phyloP scores from a whole-genome alignment of 2,113 vertebrate species.

The Mesembrinibis cayennensis region DNA sequence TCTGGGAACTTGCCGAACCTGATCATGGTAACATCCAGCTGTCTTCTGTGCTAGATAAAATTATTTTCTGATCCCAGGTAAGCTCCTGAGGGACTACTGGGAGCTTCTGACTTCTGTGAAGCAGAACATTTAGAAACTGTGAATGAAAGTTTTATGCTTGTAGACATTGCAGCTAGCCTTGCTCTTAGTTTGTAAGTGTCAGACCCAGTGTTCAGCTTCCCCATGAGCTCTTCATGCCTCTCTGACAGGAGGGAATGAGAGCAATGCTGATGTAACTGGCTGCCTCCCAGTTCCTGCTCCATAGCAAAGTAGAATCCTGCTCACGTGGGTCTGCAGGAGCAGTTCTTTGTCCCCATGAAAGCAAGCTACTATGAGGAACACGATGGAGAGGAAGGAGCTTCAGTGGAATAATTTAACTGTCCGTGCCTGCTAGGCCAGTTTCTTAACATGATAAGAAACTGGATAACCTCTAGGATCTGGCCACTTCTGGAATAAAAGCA shows the following conservation, averaged over 20 bases:
- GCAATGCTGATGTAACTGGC: neutral
- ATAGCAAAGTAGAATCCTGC: neutral
- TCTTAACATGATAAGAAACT: neutral
- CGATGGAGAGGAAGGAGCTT: neutral
- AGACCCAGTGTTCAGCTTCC: neutral
- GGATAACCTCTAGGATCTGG: neutral
- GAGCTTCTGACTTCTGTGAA: neutral
- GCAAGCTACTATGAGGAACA: neutral
- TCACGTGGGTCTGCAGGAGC: neutral
- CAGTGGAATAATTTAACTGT: neutral
- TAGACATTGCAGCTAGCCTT: neutral
- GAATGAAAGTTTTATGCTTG: neutral
- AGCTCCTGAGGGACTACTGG: neutral
- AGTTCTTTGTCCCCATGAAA: neutral
- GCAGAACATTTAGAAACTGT: constrained; percentile 19
- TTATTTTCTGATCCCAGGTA: constrained; percentile 6
- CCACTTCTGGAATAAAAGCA: neutral
- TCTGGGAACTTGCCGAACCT: neutral
- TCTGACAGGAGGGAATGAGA: neutral
- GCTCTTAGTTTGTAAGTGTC: constrained; percentile 14
- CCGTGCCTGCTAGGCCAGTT: neutral
- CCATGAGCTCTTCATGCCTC: neutral
- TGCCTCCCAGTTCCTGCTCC: neutral
- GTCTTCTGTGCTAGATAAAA: neutral
- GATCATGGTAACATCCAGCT: neutral